Base-by-base conservation (phyloP, 2,888 invertebrate genomes). In the Leptopilina myrica region DNA sequence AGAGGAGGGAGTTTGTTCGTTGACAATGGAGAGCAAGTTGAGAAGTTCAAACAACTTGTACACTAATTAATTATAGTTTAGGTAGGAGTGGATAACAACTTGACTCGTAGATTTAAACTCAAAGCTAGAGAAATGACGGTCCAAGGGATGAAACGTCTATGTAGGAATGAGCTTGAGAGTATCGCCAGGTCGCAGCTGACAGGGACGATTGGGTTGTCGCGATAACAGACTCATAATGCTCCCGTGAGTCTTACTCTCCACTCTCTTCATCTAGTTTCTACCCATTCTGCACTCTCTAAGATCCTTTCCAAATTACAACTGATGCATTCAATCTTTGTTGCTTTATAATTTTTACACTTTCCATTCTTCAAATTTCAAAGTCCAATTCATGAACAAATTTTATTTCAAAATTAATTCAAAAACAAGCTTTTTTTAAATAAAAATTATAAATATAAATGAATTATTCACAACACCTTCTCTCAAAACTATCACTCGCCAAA, bases 211-310 rank as follows among this genome's bases (percentile, higher is more conserved):
- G 83, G 78, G 83, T 80, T 77, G 75, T 76, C 79, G 80, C 81
- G 88, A 88, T 89, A 88, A 88, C 86, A 78, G 77, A 80, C 69
- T 84, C 85, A 79, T 81, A 84, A 86, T 84, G 76, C 83, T 82
- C 78, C 79, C 67, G 64, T 20, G 66, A 69, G 76, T 73, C 64
- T 76, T 43, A n/a, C 65, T 59, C 78, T 79, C 76, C 65, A 59
- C 79, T 66, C 4, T 62, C 33, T 33, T 33, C 33, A 33, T 33
- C 73, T 33, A 73, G 33, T 73, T 53, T 40, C 73, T 73, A n/a
- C n/a, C 73, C 33, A 53, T 8, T 20, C 62, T 49, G 4, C 0
- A 49, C 9, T 49, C 9, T 49, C 49, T 46, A 15, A 20, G 46
- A 67, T 67, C 53, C 56, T 73, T 73, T 56, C 56, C 33, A 33